A percentile compares a stretch with the other conserved stretches of the same genome.
These are phyloP conservation scores for Ophion ellenae DNA, from an alignment of 2,888 invertebrate species.

Conservation along the genomic window DNA sequence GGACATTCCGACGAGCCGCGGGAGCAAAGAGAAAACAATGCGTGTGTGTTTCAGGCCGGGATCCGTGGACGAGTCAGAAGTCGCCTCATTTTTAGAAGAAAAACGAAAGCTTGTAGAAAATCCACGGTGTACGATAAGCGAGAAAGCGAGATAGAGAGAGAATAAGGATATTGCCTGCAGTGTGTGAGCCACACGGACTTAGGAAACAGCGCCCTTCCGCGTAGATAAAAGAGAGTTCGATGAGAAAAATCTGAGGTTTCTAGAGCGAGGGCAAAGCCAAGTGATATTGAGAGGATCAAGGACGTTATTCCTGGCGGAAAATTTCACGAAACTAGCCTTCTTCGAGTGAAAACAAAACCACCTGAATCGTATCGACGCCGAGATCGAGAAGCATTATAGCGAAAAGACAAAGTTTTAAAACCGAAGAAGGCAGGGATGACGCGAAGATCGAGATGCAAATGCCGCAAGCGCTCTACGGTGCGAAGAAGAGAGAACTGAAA, in stretches of 20 bases:
- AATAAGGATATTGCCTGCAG: conserved; percentile 48
- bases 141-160: conserved; percentile 43
- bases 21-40: neutral
- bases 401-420: conserved; percentile 17
- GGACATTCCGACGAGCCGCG: neutral
- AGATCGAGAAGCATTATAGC: neutral
- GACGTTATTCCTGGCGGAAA: conserved; percentile 30
- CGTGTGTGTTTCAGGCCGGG: conserved; percentile 64
- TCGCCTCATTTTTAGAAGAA: conserved; percentile 57
- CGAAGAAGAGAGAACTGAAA: conserved; percentile 52
- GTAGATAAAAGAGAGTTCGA: conserved; percentile 58
- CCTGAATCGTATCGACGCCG: neutral
- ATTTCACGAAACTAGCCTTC: conserved; percentile 48
- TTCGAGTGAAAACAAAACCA: conserved; percentile 42
- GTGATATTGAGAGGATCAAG: conserved; percentile 29
- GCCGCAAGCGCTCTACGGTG: conserved; percentile 57
- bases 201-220: conserved; percentile 42
- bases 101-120: conserved; percentile 26
- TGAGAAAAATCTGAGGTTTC: conserved; percentile 30
- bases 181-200: conserved; percentile 40
- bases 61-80: conserved; percentile 49
- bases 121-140: neutral
- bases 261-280: conserved; percentile 46
- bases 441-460: conserved; percentile 49
- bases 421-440: conserved; percentile 44